Evolutionary conservation across 2,797 vertebrate genomes (phyloP).

Genomic region (Lates japonicus): DNA sequence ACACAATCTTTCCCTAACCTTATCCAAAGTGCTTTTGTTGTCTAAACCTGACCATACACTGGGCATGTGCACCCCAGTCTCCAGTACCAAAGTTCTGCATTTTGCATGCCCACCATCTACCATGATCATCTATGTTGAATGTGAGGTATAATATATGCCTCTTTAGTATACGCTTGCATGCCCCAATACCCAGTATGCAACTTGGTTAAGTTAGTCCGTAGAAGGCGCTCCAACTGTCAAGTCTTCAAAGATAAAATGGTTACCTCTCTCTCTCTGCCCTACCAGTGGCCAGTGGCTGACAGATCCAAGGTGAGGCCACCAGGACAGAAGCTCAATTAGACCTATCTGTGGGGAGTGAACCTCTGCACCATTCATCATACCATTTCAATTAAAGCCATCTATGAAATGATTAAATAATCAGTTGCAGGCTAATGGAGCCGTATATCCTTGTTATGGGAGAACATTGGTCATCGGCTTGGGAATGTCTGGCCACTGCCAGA

Average conservation of each 20-base stretch:
- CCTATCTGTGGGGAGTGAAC: constrained; percentile 65
- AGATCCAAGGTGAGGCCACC: constrained; percentile 64
- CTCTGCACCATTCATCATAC: constrained; percentile 77
- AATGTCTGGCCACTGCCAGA: constrained; percentile 72
- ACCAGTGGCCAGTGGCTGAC: constrained; percentile 32
- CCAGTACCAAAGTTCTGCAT: not conserved
- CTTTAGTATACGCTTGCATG: not conserved
- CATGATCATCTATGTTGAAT: too few relatives aligned
- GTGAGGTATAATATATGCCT: not conserved
- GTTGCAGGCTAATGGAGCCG: constrained; percentile 79
- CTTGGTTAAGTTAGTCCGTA: not conserved
- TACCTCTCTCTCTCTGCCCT: not conserved
- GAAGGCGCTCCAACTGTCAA: not conserved
- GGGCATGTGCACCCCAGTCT: not conserved
- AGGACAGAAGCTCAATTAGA: constrained; percentile 72
- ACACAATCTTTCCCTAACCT: too few relatives aligned
- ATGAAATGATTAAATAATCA: constrained; percentile 86
- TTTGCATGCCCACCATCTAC: not conserved
- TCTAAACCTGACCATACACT: not conserved
- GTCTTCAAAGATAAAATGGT: not conserved
- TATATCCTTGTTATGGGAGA: constrained; percentile 80
- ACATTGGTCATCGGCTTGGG: constrained; percentile 75
- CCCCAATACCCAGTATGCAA: not conserved
- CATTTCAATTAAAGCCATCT: constrained; percentile 84
- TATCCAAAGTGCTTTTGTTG: not conserved